Percentiles rank a stretch among this genome's conserved stretches.
Conservation (phyloP, 2,113 vertebrate species). For the Suncus etruscus region DNA sequence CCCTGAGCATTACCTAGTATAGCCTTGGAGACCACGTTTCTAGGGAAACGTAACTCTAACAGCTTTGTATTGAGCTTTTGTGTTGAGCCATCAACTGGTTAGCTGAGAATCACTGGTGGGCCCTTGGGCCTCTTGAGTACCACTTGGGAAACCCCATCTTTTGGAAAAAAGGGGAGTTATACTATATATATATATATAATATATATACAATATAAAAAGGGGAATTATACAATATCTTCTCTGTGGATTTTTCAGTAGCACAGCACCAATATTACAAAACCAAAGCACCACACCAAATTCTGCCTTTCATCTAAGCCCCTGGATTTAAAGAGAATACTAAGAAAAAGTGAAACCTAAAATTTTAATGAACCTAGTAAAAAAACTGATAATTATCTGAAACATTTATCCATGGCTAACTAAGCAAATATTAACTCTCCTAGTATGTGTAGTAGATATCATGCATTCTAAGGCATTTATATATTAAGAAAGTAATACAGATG, state of each 20-base stretch:
- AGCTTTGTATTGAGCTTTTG: too few relatives aligned
- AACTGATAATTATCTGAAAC: not conserved
- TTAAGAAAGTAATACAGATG: not conserved
- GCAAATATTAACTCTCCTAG: not conserved
- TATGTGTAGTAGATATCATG: not conserved
- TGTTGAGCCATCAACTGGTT: too few relatives aligned
- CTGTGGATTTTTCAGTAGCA: not conserved
- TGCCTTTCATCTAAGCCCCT: not conserved
- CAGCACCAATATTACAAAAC: not conserved
- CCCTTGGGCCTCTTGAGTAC: too few relatives aligned
- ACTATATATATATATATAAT: too few relatives aligned
- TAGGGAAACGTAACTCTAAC: too few relatives aligned
- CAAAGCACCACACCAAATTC: not conserved
- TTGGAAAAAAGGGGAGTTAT: too few relatives aligned
- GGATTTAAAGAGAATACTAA: not conserved
- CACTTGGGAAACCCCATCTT: too few relatives aligned
- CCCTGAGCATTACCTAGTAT: too few relatives aligned
- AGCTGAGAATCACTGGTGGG: too few relatives aligned
- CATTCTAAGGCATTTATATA: not conserved
- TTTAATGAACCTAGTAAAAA: not conserved
- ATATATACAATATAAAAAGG: too few relatives aligned
- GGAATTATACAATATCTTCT: not conserved
- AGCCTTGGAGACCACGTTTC: too few relatives aligned
- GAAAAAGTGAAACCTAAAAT: not conserved
- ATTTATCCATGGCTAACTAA: not conserved